These are phyloP conservation scores for Noctua comes DNA, from an alignment of 2,888 invertebrate genomes.

Conservation along the genomic window DNA sequence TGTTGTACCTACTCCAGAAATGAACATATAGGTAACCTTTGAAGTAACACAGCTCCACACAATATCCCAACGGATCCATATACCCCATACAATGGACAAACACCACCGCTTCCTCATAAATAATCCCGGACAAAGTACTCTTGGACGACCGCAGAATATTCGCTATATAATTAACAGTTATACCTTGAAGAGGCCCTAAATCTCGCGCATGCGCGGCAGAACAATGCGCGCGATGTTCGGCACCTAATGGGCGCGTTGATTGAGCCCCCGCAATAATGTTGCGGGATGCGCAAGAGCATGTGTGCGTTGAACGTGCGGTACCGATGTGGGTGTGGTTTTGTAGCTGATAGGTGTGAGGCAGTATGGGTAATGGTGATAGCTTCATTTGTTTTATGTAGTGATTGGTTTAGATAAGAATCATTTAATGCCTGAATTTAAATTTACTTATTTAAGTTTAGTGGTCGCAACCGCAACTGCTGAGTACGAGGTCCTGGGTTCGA, in stretches of 20 bases:
- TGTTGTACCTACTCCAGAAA: background rate
- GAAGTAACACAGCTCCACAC: background rate
- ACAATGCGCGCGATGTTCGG: slow-evolving; percentile 84
- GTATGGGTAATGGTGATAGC: slow-evolving; percentile 24
- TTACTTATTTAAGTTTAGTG: no score
- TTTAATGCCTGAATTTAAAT: no score
- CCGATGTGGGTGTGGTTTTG: slow-evolving; percentile 43
- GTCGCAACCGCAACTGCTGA: no score
- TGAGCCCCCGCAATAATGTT: slow-evolving; percentile 79
- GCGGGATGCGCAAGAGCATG: slow-evolving; percentile 65
- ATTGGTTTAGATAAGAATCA: background rate
- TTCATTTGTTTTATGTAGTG: slow-evolving; percentile 32
- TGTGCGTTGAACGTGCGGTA: slow-evolving; percentile 53
- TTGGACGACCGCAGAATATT: slow-evolving; percentile 78
- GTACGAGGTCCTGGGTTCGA: no score
- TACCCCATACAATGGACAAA: slow-evolving; percentile 70
- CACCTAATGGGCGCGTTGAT: slow-evolving; percentile 84
- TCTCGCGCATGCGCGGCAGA: slow-evolving; percentile 79
- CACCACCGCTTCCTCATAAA: slow-evolving; percentile 76
- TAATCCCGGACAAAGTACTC: slow-evolving; percentile 81
- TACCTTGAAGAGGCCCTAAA: slow-evolving; percentile 85
- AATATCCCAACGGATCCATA: slow-evolving; percentile 18
- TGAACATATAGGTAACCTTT: background rate
- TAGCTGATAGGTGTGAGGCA: slow-evolving; percentile 34
- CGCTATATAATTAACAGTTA: slow-evolving; percentile 88